A percentile compares a stretch with the other conserved stretches of the same genome.
Evolutionary conservation across 2,888 invertebrate species (phyloP).

Genomic region (Plebejus argus): DNA sequence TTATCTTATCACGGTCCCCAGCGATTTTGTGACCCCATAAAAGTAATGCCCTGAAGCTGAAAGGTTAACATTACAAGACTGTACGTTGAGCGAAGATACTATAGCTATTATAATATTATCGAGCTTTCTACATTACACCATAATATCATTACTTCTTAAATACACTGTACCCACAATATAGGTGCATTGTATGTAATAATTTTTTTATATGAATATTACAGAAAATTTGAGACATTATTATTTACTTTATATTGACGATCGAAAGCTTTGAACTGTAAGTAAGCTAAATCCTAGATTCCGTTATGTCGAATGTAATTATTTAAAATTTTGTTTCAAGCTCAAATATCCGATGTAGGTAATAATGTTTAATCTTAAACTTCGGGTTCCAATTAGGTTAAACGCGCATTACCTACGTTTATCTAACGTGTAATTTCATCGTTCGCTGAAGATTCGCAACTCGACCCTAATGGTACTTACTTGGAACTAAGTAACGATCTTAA

Average conservation of each 20-base stretch:
- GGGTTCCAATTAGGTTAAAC: background rate
- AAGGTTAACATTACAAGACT: background rate
- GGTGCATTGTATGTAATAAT: background rate
- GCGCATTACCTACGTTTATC: constrained; percentile 5
- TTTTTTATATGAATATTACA: background rate
- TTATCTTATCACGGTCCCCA: background rate
- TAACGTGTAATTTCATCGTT: constrained; percentile 15
- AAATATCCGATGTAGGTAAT: background rate
- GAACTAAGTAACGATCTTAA: background rate
- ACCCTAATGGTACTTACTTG: background rate
- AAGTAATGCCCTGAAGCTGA: constrained; percentile 3
- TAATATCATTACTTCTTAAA: no score
- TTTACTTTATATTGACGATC: background rate
- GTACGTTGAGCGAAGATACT: background rate
- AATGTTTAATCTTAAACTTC: background rate
- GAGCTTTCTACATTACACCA: no score
- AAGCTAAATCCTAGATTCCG: background rate
- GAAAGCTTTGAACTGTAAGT: background rate
- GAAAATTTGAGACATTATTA: background rate
- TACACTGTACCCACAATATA: no score
- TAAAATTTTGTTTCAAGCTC: background rate
- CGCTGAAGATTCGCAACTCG: constrained; percentile 2
- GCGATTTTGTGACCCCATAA: background rate
- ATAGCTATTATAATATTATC: background rate
- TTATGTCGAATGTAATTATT: background rate